Evolutionary conservation across 2,113 vertebrate genomes (phyloP).

Genomic region (Ahaetulla prasina): DNA sequence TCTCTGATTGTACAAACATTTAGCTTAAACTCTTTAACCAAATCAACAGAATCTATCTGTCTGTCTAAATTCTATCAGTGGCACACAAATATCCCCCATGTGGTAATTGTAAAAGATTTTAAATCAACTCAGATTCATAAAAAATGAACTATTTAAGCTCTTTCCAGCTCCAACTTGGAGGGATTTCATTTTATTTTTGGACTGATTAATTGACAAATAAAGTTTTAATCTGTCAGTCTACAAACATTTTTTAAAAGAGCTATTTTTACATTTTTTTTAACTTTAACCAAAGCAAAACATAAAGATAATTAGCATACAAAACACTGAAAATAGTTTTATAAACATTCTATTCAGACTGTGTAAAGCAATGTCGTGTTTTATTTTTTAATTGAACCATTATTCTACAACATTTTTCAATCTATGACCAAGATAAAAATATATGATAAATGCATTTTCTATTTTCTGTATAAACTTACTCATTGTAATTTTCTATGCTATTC

Average conservation of each 20-base stretch:
- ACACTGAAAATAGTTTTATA: background rate
- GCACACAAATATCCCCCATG: background rate
- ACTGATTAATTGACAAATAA: background rate
- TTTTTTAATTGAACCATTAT: background rate
- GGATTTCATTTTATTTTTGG: background rate
- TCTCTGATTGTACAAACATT: background rate
- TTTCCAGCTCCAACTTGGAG: background rate
- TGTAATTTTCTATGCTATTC: constrained; percentile 77
- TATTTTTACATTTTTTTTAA: background rate
- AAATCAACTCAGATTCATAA: background rate
- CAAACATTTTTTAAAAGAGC: background rate
- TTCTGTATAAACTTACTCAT: constrained; percentile 69
- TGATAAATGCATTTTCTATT: background rate
- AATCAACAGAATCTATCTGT: background rate
- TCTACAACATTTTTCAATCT: background rate
- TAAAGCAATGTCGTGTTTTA: background rate
- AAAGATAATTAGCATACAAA: background rate
- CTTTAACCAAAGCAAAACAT: background rate
- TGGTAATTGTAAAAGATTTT: background rate
- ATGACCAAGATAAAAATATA: background rate
- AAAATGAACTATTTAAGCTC: background rate
- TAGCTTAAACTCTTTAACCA: background rate
- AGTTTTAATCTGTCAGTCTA: background rate
- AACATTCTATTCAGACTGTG: too few relatives aligned
- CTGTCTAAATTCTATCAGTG: background rate